Evolutionary conservation across 23 tunicate species (phyloP).

Genomic region (Pegea sp.): DNA sequence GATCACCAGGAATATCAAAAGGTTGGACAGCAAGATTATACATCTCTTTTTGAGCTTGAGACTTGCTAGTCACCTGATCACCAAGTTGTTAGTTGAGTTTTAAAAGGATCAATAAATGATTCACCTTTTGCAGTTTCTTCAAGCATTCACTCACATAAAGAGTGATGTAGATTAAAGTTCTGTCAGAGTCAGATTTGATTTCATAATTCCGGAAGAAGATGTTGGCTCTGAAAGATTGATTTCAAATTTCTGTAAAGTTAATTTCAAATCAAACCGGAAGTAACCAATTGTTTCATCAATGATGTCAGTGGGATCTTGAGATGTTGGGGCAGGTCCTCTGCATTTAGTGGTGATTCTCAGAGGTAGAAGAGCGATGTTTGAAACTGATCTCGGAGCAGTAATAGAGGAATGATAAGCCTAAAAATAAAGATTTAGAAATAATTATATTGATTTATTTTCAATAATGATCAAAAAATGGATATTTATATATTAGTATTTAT

Average conservation of each 20-base stretch:
- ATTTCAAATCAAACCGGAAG: slow-evolving; percentile 6
- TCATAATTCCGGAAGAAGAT: slow-evolving; percentile 92
- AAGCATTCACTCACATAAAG: slow-evolving; percentile 88
- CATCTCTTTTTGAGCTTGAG: slow-evolving; percentile 75
- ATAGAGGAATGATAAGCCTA: slow-evolving; percentile 82
- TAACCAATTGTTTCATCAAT: slow-evolving; percentile 77
- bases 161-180: slow-evolving; percentile 93
- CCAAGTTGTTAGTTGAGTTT: not conserved
- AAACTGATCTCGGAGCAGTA: slow-evolving; percentile 25
- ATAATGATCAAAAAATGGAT: too few relatives aligned
- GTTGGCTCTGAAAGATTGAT: slow-evolving; percentile 31
- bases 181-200: slow-evolving; percentile 77
- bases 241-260: not conserved
- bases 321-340: slow-evolving; percentile 77
- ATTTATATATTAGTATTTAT: too few relatives aligned
- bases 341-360: slow-evolving; percentile 24
- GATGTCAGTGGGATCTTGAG: slow-evolving; percentile 25
- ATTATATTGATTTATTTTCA: too few relatives aligned
- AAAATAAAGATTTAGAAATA: too few relatives aligned
- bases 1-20: slow-evolving; percentile 87
- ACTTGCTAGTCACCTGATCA: slow-evolving; percentile 14
- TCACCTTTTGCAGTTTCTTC: slow-evolving; percentile 45
- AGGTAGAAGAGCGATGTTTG: slow-evolving; percentile 76
- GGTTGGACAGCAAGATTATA: slow-evolving; percentile 65
- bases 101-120: not conserved